Evolutionary conservation across 2,113 vertebrate genomes (phyloP).

Genomic region (Orycteropus afer): DNA sequence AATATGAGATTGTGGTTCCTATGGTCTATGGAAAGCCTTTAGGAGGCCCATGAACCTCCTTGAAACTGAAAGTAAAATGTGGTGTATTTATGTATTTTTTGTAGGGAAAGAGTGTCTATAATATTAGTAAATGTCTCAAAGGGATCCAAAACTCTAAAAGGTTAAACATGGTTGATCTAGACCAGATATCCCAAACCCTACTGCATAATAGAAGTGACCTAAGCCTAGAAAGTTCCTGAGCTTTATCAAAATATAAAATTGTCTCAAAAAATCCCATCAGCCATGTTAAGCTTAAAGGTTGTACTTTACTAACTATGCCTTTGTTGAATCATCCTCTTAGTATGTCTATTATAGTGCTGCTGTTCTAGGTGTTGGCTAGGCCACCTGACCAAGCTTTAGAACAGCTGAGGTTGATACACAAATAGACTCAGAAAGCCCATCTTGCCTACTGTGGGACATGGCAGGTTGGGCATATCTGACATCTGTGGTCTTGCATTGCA

Average conservation of each 20-base stretch:
- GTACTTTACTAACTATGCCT: background rate
- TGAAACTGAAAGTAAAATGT: constrained; percentile 16
- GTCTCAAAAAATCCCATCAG: background rate
- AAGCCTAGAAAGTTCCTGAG: constrained; percentile 24
- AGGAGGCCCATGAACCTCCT: background rate
- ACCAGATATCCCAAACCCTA: background rate
- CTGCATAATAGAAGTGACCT: background rate
- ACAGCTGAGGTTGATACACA: background rate
- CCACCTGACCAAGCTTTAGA: background rate
- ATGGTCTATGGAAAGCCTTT: background rate
- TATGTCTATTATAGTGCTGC: background rate
- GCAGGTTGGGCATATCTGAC: background rate
- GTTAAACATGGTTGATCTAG: background rate
- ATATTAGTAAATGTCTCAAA: background rate
- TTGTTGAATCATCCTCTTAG: background rate
- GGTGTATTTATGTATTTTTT: background rate
- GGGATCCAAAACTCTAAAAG: background rate
- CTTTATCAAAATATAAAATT: constrained; percentile 20
- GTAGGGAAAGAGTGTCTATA: background rate
- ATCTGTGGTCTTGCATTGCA: constrained; percentile 75
- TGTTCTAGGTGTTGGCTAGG: background rate
- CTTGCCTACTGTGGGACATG: background rate
- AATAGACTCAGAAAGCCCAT: background rate
- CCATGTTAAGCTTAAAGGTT: background rate
- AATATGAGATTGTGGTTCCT: background rate